A percentile compares a stretch with the other conserved stretches of the same genome.
Conservation (phyloP, 2,888 invertebrate genomes). For the Hirtodrosophila trivittata region DNA sequence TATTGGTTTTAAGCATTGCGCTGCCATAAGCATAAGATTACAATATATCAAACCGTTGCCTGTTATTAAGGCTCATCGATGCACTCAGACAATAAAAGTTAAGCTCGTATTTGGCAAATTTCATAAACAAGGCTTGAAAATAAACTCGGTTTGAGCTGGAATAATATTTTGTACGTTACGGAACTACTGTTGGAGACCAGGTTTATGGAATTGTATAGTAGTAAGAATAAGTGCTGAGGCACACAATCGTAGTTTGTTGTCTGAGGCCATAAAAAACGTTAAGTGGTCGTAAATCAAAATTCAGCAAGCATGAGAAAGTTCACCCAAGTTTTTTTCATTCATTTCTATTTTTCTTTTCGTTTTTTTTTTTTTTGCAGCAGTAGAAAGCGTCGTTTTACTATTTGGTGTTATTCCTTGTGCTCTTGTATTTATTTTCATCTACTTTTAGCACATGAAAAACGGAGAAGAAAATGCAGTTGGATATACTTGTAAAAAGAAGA, state of each 20-base stretch:
- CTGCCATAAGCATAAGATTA: too few relatives aligned
- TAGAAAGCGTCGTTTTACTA: conserved; percentile 32
- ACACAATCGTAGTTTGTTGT: conserved; percentile 51
- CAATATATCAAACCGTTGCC: too few relatives aligned
- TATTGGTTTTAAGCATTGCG: too few relatives aligned
- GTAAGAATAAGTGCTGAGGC: conserved; percentile 33
- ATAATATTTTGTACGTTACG: too few relatives aligned
- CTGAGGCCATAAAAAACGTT: conserved; percentile 69
- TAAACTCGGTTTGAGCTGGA: too few relatives aligned
- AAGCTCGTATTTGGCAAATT: too few relatives aligned
- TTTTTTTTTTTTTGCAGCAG: conserved; percentile 20
- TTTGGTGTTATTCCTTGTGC: conserved; percentile 31
- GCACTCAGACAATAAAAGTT: too few relatives aligned
- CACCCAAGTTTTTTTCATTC: conserved; percentile 31
- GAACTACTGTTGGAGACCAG: conserved; percentile 30
- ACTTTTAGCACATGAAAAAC: conserved; percentile 44
- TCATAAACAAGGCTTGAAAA: too few relatives aligned
- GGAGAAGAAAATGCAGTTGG: conserved; percentile 32
- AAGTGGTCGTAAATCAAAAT: conserved; percentile 78
- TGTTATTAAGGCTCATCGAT: too few relatives aligned
- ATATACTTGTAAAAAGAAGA: too few relatives aligned
- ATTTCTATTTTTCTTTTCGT: background rate
- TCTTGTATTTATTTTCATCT: conserved; percentile 60
- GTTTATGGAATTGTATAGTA: conserved; percentile 39
- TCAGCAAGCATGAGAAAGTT: conserved; percentile 64